phyloP scores from a whole-genome alignment of 1,140 invertebrate species.

The Leptonema lineaticorne region DNA sequence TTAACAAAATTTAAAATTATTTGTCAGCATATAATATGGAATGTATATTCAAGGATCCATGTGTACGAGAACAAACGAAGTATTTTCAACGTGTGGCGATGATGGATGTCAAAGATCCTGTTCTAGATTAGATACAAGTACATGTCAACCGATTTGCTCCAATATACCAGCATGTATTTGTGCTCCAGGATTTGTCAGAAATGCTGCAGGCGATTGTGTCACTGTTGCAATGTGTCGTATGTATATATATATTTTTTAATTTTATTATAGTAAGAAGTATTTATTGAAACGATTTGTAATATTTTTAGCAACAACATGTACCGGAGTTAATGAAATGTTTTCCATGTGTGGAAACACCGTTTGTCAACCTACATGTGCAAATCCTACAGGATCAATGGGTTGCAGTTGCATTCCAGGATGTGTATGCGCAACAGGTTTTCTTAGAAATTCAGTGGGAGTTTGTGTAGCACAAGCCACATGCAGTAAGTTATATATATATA shows the following conservation, averaged over 20 bases:
- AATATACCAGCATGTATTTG: neutral
- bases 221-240: neutral
- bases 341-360: neutral
- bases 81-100: neutral
- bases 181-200: neutral
- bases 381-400: neutral
- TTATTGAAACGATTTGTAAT: neutral
- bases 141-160: neutral
- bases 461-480: conserved; percentile 40
- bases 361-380: neutral
- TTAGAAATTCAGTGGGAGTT: conserved; percentile 40
- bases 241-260: neutral
- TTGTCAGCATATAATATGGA: too few species aligned
- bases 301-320: neutral
- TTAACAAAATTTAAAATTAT: neutral
- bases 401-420: conserved; percentile 40
- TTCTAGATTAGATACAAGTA: neutral
- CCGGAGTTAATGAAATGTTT: neutral
- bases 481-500: neutral
- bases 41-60: neutral
- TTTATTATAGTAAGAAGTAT: neutral
- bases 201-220: neutral
- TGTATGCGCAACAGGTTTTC: conserved; percentile 43
- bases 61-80: neutral
- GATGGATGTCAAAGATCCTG: neutral